Base-by-base conservation (phyloP, 2,888 invertebrate genomes). In the Stenodema calcarata region DNA sequence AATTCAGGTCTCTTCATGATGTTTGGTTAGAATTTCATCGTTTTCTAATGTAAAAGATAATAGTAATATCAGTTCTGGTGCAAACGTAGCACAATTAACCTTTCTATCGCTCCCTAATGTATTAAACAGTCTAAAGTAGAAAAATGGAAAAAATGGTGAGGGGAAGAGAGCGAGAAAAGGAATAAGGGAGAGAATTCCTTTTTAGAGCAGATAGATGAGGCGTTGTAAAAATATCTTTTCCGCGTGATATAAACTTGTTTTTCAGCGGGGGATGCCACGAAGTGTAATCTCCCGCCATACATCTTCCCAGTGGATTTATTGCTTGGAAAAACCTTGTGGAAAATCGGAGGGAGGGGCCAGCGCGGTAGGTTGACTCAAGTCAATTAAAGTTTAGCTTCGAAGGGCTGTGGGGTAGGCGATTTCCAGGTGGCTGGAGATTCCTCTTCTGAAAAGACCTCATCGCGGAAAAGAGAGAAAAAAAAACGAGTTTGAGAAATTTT, bases 181-280 rank as follows among this genome's bases (percentile, higher is more conserved):
- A 27, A 23, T 11, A 23, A 35, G 18, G 73, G 35, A 41, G 35
- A 35, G 73, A 30, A 73, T 73, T 35, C 44, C 70, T 47, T 23
- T 18, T 69, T 28, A 35, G 18, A 18, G 73, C 42, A 54, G 82
- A 82, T 82, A 82, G 82, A 82, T 69, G 82, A 69, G 82, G 62
- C 42, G 82, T 62, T 69, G 82, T 75, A 73, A 84, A 84, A 84
- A 84, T 84, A 84, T 84, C 73, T 84, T 84, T 84, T 84, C 84
- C 84, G 84, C 84, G 84, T 47, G 84, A 84, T 84, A 84, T 84
- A 84, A 84, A 84, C 84, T 84, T 84, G 84, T 84, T 84, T 84
- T 84, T 75, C 84, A 84, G 54, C 70, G 84, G 47, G 73, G 47
- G 84, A 70, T 28, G 84, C 84, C 84, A 30, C 44, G 44, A 62